These are phyloP conservation scores for Probosciger aterrimus DNA, from an alignment of 2,113 vertebrate species.

Conservation along the genomic window DNA sequence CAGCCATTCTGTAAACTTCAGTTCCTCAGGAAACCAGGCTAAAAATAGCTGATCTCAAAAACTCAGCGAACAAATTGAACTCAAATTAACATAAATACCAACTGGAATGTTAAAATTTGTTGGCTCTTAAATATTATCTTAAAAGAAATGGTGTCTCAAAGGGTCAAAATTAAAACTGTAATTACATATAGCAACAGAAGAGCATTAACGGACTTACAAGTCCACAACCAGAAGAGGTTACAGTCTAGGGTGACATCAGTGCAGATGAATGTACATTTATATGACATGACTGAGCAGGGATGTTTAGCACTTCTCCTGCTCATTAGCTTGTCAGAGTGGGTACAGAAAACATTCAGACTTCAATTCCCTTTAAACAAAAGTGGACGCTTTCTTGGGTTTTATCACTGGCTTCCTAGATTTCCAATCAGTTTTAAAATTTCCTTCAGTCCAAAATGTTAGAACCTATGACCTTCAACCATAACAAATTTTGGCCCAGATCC, in stretches of 20 bases:
- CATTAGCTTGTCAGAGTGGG: not conserved
- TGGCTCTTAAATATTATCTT: not conserved
- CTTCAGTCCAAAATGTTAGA: not conserved
- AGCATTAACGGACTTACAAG: not conserved
- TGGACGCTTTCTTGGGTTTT: not conserved
- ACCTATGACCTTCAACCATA: not conserved
- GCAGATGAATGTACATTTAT: not conserved
- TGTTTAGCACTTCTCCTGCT: not conserved
- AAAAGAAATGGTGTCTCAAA: not conserved
- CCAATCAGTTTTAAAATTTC: not conserved
- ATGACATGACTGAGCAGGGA: not conserved
- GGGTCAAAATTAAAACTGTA: not conserved
- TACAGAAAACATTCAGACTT: constrained; percentile 6
- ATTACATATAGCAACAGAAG: not conserved
- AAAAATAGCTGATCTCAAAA: constrained; percentile 40
- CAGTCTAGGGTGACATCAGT: not conserved
- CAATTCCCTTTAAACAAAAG: not conserved
- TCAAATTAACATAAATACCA: constrained; percentile 56
- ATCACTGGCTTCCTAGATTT: not conserved
- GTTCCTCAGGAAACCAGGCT: constrained; percentile 57
- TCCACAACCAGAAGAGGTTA: not conserved
- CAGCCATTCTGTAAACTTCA: constrained; percentile 18
- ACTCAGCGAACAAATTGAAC: constrained; percentile 9
- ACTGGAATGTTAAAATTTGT: constrained; percentile 4
- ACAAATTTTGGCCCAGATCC: not conserved